Evolutionary conservation across 1,140 invertebrate species (phyloP), one percentile per base, ranked within the genome.

Genomic region (Olivierus martensii): DNA sequence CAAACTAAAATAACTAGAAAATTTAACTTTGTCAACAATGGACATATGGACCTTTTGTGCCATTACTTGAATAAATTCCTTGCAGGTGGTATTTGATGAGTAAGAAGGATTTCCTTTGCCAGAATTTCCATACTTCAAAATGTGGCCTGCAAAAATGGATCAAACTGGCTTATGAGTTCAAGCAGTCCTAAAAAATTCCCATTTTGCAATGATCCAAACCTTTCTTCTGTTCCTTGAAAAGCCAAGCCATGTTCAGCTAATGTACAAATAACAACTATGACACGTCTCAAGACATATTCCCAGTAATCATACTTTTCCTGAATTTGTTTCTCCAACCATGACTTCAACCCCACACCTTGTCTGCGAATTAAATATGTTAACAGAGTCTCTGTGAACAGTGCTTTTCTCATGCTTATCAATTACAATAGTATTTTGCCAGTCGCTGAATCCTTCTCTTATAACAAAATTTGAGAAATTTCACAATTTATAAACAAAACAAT

Each of bases 141-240:
- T 56, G 41, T 58, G 49, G 11, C 53, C 44, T 60, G 50, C 56
- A 56, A 56, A 58, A 56, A 58, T 53, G 43, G 46, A 56, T 60
- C 53, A 58, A 55, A 56, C 47, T 53, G 51, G n/a, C 39, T 56
- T 47, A 58, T 53, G 51, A 60, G 48, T n/a, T 60, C 60, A 50
- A 62, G 47, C 48, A 49, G 43, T 15, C 56, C 41, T 19, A 60
- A 42, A 54, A 54, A 60, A 52, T 58, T 56, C n/a, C 48, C 46
- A 57, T 59, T 55, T 35, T 58, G 43, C 56, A 56, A 56, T 53
- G 53, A 62, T 53, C 50, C 54, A 57, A 58, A 56, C 28, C 43
- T 62, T 55, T 61, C 51, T 42, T 59, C 41, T 52, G 48, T 48
- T 53, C 55, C 54, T 51, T 39, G 51, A 43, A 62, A 56, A 53